These are phyloP conservation scores for Seira sanloemensis DNA, from an alignment of 2,888 invertebrate species.

Conservation along the genomic window DNA sequence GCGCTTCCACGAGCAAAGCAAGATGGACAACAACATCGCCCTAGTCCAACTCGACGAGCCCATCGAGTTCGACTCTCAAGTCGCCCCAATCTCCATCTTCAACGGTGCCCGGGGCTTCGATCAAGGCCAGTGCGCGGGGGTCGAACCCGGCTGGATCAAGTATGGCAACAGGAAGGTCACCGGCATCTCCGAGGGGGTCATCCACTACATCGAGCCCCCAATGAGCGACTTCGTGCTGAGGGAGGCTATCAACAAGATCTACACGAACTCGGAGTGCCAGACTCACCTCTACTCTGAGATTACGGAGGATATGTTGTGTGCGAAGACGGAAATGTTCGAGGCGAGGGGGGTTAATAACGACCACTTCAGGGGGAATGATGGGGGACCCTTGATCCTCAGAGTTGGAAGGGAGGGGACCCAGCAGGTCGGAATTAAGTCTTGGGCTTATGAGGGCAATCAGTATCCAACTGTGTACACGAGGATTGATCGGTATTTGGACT, in stretches of 20 bases:
- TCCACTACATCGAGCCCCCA: constrained; percentile 66
- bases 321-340: constrained; percentile 64
- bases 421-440: constrained; percentile 69
- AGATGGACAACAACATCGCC: constrained; percentile 70
- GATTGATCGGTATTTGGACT: constrained; percentile 60
- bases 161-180: constrained; percentile 67
- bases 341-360: constrained; percentile 54
- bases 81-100: constrained; percentile 66
- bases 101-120: constrained; percentile 59
- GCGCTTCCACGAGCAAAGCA: constrained; percentile 65
- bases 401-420: constrained; percentile 61
- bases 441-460: constrained; percentile 70
- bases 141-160: constrained; percentile 67
- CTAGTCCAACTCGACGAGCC: constrained; percentile 65
- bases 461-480: constrained; percentile 66
- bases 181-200: constrained; percentile 63
- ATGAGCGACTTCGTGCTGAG: constrained; percentile 65
- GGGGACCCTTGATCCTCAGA: constrained; percentile 65
- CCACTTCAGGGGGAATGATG: constrained; percentile 68
- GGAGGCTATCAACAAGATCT: constrained; percentile 63
- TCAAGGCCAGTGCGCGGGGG: constrained; percentile 57
- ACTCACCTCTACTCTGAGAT: constrained; percentile 58
- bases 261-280: constrained; percentile 56
- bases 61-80: constrained; percentile 63
- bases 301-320: constrained; percentile 66